Evolutionary conservation across 2,888 invertebrate species (phyloP).

Genomic region (Leptinotarsa tumamoca): DNA sequence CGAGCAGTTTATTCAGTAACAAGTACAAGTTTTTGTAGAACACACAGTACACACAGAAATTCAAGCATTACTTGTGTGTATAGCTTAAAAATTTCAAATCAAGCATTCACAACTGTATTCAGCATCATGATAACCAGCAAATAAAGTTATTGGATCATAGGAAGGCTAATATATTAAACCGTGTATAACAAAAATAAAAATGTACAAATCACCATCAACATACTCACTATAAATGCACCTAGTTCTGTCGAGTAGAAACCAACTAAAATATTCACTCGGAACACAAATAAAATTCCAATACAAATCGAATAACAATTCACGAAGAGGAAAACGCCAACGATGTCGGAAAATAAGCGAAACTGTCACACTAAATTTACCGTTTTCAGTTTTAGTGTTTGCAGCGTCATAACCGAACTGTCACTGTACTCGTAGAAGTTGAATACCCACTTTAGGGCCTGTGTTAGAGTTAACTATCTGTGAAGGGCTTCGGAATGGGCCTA

Average conservation of each 20-base stretch:
- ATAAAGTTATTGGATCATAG: too few species aligned
- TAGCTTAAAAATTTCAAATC: too few species aligned
- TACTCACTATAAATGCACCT: slow-evolving; percentile 1
- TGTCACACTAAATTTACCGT: slow-evolving; percentile 17
- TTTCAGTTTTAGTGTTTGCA: slow-evolving; percentile 14
- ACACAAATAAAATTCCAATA: neutral
- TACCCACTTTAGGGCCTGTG: slow-evolving; percentile 19
- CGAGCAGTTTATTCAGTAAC: too few species aligned
- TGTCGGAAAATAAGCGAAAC: slow-evolving; percentile 14
- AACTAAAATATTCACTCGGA: neutral
- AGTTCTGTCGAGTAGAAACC: neutral
- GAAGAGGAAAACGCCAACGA: slow-evolving; percentile 6
- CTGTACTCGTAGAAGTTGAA: slow-evolving; percentile 19
- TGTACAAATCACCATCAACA: neutral
- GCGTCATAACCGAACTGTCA: slow-evolving; percentile 21
- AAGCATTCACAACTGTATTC: too few species aligned
- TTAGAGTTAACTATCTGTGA: slow-evolving; percentile 21
- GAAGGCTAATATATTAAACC: too few species aligned
- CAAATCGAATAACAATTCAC: slow-evolving; percentile 14
- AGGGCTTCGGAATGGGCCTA: slow-evolving; percentile 14
- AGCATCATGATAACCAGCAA: too few species aligned
- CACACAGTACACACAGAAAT: too few species aligned
- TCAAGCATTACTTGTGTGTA: too few species aligned
- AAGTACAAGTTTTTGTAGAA: too few species aligned
- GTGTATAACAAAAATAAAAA: neutral